A percentile compares a stretch with the other conserved stretches of the same genome.
Conservation (phyloP, 2,113 vertebrate species). For the Cryptoleucopteryx plumbea region DNA sequence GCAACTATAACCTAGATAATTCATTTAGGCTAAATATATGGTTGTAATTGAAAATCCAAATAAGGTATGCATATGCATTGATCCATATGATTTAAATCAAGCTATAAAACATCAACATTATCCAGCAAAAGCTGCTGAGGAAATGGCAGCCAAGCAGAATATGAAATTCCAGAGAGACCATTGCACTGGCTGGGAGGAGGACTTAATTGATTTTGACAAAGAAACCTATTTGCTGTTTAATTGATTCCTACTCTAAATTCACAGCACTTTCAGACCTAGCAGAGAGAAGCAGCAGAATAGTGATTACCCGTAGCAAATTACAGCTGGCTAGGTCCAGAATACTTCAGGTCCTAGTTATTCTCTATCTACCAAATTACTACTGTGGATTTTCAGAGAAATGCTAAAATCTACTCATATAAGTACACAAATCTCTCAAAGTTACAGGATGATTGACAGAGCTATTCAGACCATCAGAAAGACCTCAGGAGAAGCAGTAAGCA, state of each 20-base stretch:
- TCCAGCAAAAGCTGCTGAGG: constrained; percentile 28
- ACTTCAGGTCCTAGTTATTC: neutral
- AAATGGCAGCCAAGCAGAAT: constrained; percentile 47
- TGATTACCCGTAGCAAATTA: constrained; percentile 64
- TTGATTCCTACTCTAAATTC: constrained; percentile 77
- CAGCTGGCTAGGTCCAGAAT: neutral
- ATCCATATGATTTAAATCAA: constrained; percentile 63
- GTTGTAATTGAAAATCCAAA: constrained; percentile 59
- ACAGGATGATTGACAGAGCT: neutral
- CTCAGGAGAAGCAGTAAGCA: neutral
- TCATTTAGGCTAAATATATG: constrained; percentile 60
- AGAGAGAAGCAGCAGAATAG: constrained; percentile 41
- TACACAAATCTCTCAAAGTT: neutral
- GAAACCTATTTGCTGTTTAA: constrained; percentile 79
- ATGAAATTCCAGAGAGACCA: constrained; percentile 49
- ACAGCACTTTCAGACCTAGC: constrained; percentile 49
- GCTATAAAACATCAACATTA: constrained; percentile 57
- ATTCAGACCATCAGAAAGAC: neutral
- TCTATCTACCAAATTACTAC: constrained; percentile 42
- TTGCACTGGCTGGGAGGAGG: constrained; percentile 4
- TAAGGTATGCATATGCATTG: constrained; percentile 56
- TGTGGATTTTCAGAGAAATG: constrained; percentile 7
- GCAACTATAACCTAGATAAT: constrained; percentile 37
- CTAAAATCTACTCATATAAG: neutral
- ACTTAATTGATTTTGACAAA: constrained; percentile 73